Evolutionary conservation across 2,888 invertebrate genomes (phyloP).

Genomic region (Pocota personata): DNA sequence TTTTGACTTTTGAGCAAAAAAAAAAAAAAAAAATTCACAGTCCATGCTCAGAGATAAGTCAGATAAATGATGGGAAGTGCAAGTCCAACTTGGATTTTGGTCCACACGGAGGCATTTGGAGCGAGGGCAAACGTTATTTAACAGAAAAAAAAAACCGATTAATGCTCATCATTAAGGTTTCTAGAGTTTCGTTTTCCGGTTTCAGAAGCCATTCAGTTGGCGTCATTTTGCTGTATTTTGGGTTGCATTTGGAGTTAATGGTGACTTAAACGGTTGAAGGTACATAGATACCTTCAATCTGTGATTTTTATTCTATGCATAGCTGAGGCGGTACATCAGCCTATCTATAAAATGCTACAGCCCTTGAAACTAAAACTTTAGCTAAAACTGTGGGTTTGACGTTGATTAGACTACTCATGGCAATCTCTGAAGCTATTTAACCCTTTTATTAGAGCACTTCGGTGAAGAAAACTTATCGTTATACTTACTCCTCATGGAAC

Average conservation of each 20-base stretch:
- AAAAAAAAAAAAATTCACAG: constrained; percentile 12
- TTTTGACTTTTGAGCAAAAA: constrained; percentile 60
- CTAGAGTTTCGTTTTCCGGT: constrained; percentile 26
- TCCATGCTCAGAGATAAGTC: constrained; percentile 46
- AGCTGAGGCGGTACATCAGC: too few species aligned
- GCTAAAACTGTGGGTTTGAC: too few species aligned
- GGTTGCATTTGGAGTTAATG: not conserved
- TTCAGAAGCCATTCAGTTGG: constrained; percentile 42
- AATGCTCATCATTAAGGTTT: constrained; percentile 62
- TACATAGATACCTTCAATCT: too few species aligned
- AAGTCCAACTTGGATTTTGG: constrained; percentile 47
- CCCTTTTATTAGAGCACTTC: too few species aligned
- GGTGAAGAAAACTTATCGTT: too few species aligned
- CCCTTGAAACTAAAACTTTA: too few species aligned
- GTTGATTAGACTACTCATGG: too few species aligned
- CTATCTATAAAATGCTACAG: too few species aligned
- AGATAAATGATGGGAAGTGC: constrained; percentile 70
- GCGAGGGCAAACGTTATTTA: constrained; percentile 14
- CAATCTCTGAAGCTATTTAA: too few species aligned
- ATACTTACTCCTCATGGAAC: too few species aligned
- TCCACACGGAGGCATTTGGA: not conserved
- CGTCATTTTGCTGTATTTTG: constrained; percentile 13
- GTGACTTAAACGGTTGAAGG: too few species aligned
- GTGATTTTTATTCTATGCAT: too few species aligned
- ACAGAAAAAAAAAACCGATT: constrained; percentile 51